Evolutionary conservation across 2,888 invertebrate genomes (phyloP), one percentile per base, ranked within the genome.

Genomic region (Aproaerema taeniolella): DNA sequence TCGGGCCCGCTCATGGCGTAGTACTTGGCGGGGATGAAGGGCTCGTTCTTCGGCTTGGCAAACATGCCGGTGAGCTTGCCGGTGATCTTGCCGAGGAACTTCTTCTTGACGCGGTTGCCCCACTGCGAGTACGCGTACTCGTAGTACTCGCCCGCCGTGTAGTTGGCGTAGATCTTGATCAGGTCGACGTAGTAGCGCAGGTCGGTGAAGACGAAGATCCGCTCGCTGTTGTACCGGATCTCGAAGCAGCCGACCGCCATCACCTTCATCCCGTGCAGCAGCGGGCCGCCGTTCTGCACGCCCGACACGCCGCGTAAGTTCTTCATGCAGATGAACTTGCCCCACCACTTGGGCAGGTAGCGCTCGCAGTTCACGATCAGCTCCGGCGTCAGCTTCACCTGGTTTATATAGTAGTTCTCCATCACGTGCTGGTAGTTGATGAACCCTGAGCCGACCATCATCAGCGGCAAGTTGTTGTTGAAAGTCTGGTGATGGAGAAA

Each of bases 91-190:
- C 20, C 20, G 20, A 6, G 5, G 20, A 20, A 20, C 5, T 6
- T 20, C 20, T 8, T 6, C 5, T 20, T 8, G 5, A 6, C 8
- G 20, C 20, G 20, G 20, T 8, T 6, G 7, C 56, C 43, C 67
- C 67, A 77, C 9, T 75, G 62, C 0, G 76, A 69, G 25, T 74
- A 76, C 0, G 76, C 74, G 14, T 75, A 77, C 39, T 78, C 76
- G 20, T 78, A 78, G 37, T 78, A 78, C 7, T 60, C 50, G 0
- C 65, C 69, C 0, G 49, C 43, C 0, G 11, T 34, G 2, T 73
- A 40, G 2, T 55, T 31, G 0, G 56, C 61, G 1, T 50, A 46
- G 0, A 46, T 35, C 0, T 52, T 13, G 2, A 78, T 60, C 14
- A 40, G 39, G 1, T 47, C 39, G 0, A 47, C 11, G 24, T 79